Percentiles rank a stretch among this genome's conserved stretches.
Conservation (phyloP, 2,113 vertebrate species). For the Peucedramus taeniatus region DNA sequence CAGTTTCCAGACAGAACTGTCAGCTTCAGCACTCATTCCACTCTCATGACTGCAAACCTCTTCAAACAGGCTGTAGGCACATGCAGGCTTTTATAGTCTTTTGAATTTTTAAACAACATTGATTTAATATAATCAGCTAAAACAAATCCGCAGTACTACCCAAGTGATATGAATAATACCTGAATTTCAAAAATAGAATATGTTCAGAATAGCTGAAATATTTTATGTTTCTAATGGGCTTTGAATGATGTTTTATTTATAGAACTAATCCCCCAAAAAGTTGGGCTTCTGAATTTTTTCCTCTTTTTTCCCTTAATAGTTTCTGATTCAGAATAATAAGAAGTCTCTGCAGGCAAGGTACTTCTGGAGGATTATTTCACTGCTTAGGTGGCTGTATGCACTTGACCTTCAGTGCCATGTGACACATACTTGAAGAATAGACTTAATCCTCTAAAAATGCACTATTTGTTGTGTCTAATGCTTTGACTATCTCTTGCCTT, state of each 20-base stretch:
- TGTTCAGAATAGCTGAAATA: neutral
- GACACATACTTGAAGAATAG: neutral
- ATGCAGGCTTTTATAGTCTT: neutral
- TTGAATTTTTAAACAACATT: neutral
- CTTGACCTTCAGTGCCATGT: conserved; percentile 30
- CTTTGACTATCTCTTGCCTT: neutral
- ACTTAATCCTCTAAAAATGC: conserved; percentile 30
- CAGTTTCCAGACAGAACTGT: neutral
- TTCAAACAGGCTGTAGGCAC: neutral
- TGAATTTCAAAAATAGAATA: neutral
- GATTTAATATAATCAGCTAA: neutral
- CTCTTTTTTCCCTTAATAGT: neutral
- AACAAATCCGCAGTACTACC: neutral
- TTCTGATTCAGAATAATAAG: neutral
- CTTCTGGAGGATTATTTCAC: conserved; percentile 23
- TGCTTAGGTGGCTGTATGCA: neutral
- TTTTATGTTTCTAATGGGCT: neutral
- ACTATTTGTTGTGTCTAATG: neutral
- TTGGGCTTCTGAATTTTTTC: neutral
- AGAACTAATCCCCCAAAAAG: neutral
- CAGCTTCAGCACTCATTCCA: neutral
- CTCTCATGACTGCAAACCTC: neutral
- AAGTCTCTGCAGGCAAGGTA: neutral
- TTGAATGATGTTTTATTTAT: neutral
- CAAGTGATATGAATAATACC: neutral